Evolutionary conservation across 1,140 invertebrate species (phyloP).

Genomic region (Drosophila sproati): DNA sequence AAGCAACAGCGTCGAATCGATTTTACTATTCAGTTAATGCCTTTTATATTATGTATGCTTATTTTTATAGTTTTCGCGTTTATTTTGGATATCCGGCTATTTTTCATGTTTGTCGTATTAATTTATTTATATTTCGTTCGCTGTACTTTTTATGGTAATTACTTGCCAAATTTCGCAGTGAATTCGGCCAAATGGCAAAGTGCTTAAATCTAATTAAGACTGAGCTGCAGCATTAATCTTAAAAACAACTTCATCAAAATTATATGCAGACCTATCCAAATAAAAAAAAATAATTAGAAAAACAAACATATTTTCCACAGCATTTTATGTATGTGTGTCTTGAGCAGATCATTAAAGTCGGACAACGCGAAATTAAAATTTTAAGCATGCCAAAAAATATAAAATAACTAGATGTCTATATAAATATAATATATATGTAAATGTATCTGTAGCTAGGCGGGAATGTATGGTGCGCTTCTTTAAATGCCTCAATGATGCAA

Average conservation of each 20-base stretch:
- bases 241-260: slow-evolving; percentile 57
- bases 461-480: too few species aligned
- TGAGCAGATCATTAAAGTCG: slow-evolving; percentile 50
- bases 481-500: too few species aligned
- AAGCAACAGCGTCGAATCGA: background rate
- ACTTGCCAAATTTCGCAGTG: slow-evolving; percentile 11
- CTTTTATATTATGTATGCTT: background rate
- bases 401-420: background rate
- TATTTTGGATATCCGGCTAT: background rate
- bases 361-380: slow-evolving; percentile 38
- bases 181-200: slow-evolving; percentile 21
- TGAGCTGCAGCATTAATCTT: slow-evolving; percentile 57
- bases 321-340: slow-evolving; percentile 34
- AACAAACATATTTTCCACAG: slow-evolving; percentile 42
- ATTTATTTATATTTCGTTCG: slow-evolving; percentile 36
- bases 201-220: slow-evolving; percentile 48
- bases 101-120: background rate
- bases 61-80: background rate
- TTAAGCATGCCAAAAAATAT: slow-evolving; percentile 13
- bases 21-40: background rate
- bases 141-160: slow-evolving; percentile 20
- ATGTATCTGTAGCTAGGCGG: too few species aligned
- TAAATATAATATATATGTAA: too few species aligned
- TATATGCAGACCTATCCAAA: slow-evolving; percentile 21
- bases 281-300: slow-evolving; percentile 6